Evolutionary conservation across 1,140 invertebrate species (phyloP).

Genomic region (Temnothorax curvispinosus): DNA sequence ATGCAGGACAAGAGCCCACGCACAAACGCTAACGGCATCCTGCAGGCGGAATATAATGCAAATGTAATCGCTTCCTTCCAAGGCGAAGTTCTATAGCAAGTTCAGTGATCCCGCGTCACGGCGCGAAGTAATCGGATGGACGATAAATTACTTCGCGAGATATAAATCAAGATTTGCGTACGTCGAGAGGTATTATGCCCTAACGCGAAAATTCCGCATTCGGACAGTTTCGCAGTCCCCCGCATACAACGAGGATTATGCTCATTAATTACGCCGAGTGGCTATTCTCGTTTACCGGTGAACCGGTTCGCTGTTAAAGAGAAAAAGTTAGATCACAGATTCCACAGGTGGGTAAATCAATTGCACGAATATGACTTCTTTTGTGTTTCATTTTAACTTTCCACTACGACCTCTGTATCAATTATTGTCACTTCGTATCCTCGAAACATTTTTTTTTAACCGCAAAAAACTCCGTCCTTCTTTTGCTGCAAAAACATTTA

Average conservation of each 20-base stretch:
- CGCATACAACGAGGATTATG: neutral
- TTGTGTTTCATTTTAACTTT: conserved; percentile 35
- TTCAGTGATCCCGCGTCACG: conserved; percentile 17
- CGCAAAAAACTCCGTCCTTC: neutral
- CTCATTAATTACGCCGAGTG: conserved; percentile 17
- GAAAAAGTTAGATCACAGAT: conserved; percentile 6
- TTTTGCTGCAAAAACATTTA: neutral
- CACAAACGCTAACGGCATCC: conserved; percentile 17
- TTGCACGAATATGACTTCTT: conserved; percentile 15
- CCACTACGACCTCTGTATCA: neutral
- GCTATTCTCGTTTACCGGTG: conserved; percentile 17
- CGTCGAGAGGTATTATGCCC: neutral
- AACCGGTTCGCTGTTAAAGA: conserved; percentile 27
- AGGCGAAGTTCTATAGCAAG: conserved; percentile 36
- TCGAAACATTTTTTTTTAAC: neutral
- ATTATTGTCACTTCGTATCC: neutral
- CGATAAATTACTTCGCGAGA: neutral
- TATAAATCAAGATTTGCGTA: conserved; percentile 15
- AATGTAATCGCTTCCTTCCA: conserved; percentile 35
- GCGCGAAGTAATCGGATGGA: neutral
- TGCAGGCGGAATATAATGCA: conserved; percentile 38
- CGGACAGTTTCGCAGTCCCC: neutral
- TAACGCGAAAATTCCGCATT: conserved; percentile 12
- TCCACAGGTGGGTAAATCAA: conserved; percentile 17
- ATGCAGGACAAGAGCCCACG: conserved; percentile 7